Percentiles rank a stretch among this genome's conserved stretches.
Conservation (phyloP, 2,113 vertebrate species). For the Scatophagus argus region DNA sequence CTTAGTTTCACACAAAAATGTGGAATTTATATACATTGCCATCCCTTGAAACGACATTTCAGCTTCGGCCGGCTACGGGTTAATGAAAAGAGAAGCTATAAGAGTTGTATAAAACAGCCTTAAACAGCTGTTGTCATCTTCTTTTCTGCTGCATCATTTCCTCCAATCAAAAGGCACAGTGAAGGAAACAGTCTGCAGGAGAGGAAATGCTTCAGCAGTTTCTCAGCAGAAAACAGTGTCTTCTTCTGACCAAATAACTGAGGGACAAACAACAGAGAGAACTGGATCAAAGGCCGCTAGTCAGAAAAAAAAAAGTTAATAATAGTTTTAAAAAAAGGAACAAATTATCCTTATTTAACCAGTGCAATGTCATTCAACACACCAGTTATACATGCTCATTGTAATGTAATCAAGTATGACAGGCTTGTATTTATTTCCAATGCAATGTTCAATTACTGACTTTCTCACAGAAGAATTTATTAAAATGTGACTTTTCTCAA, state of each 20-base stretch:
- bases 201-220: conserved; percentile 85
- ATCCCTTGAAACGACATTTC: not conserved
- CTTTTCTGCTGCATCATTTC: conserved; percentile 84
- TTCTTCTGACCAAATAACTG: conserved; percentile 39
- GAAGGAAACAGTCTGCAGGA: conserved; percentile 57
- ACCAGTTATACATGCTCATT: not conserved
- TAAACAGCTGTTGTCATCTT: conserved; percentile 36
- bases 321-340: not conserved
- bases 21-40: not conserved
- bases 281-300: not conserved
- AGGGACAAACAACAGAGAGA: conserved; percentile 18
- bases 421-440: not conserved
- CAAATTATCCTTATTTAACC: not conserved
- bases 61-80: not conserved
- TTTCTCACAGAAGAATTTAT: too few relatives aligned
- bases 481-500: too few relatives aligned
- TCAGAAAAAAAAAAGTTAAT: not conserved
- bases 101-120: conserved; percentile 12
- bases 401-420: not conserved
- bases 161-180: conserved; percentile 62
- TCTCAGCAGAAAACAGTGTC: conserved; percentile 45
- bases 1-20: not conserved
- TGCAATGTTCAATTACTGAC: too few relatives aligned
- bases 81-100: conserved; percentile 11
- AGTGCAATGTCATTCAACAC: not conserved